Evolutionary conservation across 2,888 invertebrate species (phyloP).

Genomic region (Saturnia japonica): DNA sequence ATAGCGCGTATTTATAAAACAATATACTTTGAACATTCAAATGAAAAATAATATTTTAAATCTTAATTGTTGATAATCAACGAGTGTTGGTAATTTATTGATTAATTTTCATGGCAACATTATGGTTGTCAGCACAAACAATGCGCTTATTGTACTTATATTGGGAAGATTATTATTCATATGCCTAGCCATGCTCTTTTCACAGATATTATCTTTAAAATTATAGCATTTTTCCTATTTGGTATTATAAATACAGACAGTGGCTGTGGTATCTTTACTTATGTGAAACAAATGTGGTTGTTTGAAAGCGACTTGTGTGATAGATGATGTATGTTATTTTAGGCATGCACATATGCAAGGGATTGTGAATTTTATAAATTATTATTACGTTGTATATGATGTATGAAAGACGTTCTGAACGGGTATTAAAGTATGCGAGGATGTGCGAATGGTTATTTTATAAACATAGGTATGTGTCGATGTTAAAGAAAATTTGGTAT

Average conservation of each 20-base stretch:
- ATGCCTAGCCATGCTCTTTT: slow-evolving; percentile 76
- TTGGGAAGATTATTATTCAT: slow-evolving; percentile 30
- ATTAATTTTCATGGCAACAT: background rate
- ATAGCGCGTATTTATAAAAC: background rate
- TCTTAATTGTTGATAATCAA: background rate
- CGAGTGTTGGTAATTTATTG: background rate
- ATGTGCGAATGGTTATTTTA: slow-evolving; percentile 65
- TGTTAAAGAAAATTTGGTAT: slow-evolving; percentile 67
- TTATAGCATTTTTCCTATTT: slow-evolving; percentile 80
- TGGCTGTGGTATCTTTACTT: slow-evolving; percentile 82
- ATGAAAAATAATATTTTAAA: background rate
- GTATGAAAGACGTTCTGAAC: slow-evolving; percentile 60
- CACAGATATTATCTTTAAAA: slow-evolving; percentile 68
- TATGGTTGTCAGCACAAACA: slow-evolving; percentile 39
- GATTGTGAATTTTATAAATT: slow-evolving; percentile 80
- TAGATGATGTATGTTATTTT: slow-evolving; percentile 76
- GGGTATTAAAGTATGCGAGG: slow-evolving; percentile 51
- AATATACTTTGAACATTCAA: background rate
- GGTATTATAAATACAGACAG: slow-evolving; percentile 82
- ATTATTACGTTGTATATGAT: slow-evolving; percentile 75
- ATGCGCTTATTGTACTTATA: slow-evolving; percentile 57
- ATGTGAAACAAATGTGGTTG: slow-evolving; percentile 71
- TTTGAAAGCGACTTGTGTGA: slow-evolving; percentile 59
- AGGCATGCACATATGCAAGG: slow-evolving; percentile 82
- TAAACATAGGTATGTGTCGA: slow-evolving; percentile 72